Base-by-base conservation (phyloP, 2,888 invertebrate genomes). In the Melieria crassipennis region DNA sequence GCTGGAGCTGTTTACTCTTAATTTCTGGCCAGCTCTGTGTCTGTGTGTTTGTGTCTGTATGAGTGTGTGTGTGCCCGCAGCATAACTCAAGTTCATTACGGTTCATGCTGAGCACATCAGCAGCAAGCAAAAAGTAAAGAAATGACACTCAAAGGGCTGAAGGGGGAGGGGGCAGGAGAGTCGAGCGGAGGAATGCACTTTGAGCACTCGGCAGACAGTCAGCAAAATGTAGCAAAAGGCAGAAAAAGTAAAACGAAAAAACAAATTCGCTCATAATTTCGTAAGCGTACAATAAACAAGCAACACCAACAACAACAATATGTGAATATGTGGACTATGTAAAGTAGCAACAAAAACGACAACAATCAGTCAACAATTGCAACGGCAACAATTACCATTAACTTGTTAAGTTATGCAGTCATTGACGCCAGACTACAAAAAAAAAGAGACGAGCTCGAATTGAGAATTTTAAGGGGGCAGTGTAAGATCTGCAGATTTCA, bases 371-470 rank as follows among this genome's bases (percentile, higher is more conserved):
- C 57, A 65, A 11, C 57, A 56, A 46, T 46, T 47, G 48, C 52
- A 58, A 50, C 55, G 50, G 55, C 60, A 9, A 55, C 52, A 64
- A 69, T 69, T 58, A 68, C 64, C 65, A 73, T 66, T 71, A 69
- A 67, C 70, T 75, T 73, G 70, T 73, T 74, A 72, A 77, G 67
- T 74, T 71, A 76, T 75, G 65, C 73, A 68, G 70, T 65, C 73
- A 72, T 74, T 75, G 74, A 75, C 68, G 74, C 72, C 70, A 72
- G 30, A 2, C 50, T 3, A 50, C 2, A 60, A 60, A 60, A 60
- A 64, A 61, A 52, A 63, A 7, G 64, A 52, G 16, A 10, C 47
- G 10, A 66, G 50, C 13, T 4, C 4, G 16, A 30, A 58, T 47
- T 10, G 30, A 43, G 7, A 58, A 74, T 30, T 30, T 30, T 2